Evolutionary conservation across 2,888 invertebrate genomes (phyloP).

Genomic region (Eledone cirrhosa): DNA sequence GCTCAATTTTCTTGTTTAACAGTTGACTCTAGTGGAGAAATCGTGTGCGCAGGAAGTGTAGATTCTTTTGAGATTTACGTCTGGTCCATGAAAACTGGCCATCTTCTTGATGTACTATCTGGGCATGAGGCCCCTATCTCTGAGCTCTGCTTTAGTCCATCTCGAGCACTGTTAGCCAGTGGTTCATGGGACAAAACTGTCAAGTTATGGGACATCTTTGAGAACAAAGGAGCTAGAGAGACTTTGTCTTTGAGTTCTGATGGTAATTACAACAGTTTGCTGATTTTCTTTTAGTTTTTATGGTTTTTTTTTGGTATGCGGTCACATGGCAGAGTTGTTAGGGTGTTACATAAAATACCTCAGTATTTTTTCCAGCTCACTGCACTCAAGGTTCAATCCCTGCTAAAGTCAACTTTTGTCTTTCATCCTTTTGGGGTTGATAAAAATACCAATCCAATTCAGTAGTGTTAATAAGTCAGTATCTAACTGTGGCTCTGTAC

Average conservation of each 20-base stretch:
- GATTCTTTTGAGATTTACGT: slow-evolving; percentile 95
- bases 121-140: slow-evolving; percentile 95
- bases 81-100: slow-evolving; percentile 94
- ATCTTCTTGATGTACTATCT: slow-evolving; percentile 83
- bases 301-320: no score
- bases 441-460: no score
- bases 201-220: slow-evolving; percentile 88
- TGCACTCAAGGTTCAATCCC: no score
- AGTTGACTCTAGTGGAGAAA: slow-evolving; percentile 88
- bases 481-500: no score
- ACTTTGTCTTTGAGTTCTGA: slow-evolving; percentile 81
- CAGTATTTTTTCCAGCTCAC: no score
- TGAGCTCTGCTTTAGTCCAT: slow-evolving; percentile 80
- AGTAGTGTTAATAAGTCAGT: no score
- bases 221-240: slow-evolving; percentile 80
- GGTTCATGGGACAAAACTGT: slow-evolving; percentile 95
- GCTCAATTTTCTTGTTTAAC: slow-evolving; percentile 92
- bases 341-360: no score
- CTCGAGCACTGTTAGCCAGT: slow-evolving; percentile 74
- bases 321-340: no score
- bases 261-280: slow-evolving; percentile 60
- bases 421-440: no score
- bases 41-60: slow-evolving; percentile 93
- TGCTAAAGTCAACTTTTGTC: no score
- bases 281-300: background rate